Conservation (phyloP, 2,888 invertebrate species). For the Apamea sordens region DNA sequence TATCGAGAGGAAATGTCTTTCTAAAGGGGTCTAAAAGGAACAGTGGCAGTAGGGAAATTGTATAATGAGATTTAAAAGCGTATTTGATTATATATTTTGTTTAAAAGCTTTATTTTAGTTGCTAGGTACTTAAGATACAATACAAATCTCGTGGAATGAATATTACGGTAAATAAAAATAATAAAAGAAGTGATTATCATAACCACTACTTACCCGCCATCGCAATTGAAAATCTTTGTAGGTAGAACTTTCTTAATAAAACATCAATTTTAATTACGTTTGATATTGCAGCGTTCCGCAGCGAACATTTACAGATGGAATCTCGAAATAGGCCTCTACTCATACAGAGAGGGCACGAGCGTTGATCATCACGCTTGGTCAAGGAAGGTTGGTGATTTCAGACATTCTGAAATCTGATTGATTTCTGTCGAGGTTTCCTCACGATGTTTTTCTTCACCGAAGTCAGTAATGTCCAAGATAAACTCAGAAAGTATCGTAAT, state of each 20-base stretch:
- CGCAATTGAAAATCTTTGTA: neutral
- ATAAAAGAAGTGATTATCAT: neutral
- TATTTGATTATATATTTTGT: neutral
- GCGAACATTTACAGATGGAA: neutral
- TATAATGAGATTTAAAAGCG: slow-evolving; percentile 6
- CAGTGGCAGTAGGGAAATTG: slow-evolving; percentile 1
- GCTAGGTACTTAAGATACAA: neutral
- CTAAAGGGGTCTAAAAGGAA: slow-evolving; percentile 1
- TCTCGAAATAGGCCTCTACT: neutral
- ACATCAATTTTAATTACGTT: slow-evolving; percentile 4
- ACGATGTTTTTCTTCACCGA: neutral
- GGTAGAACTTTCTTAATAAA: neutral
- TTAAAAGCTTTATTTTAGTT: neutral
- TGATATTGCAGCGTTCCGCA: neutral
- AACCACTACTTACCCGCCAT: too few species aligned
- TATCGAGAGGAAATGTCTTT: slow-evolving; percentile 23
- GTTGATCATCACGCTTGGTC: neutral
- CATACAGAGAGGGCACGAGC: neutral
- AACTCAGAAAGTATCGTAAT: neutral
- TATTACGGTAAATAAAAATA: neutral
- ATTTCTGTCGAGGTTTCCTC: neutral
- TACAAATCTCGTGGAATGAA: neutral
- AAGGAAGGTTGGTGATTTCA: neutral
- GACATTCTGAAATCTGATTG: too few species aligned
- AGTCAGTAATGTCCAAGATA: neutral